A percentile compares a stretch with the other conserved stretches of the same genome.
These are phyloP conservation scores for Sebastes vulpes DNA, from an alignment of 2,797 vertebrate genomes.

Conservation along the genomic window DNA sequence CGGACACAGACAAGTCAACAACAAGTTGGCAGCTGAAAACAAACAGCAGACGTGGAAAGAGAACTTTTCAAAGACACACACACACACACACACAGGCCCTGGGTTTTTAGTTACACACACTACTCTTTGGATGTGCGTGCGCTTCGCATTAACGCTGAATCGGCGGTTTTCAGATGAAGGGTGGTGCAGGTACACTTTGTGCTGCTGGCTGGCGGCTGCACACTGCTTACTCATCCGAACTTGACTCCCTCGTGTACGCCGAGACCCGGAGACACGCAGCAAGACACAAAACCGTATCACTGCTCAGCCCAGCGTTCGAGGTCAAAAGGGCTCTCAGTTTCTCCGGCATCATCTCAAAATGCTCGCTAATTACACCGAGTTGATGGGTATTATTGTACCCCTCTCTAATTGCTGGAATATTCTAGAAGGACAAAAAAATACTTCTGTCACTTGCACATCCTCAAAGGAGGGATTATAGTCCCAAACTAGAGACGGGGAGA, in stretches of 20 bases:
- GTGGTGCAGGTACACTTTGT: slow-evolving; percentile 51
- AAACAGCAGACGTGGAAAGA: slow-evolving; percentile 52
- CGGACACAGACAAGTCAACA: slow-evolving; percentile 71
- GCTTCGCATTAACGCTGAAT: slow-evolving; percentile 38
- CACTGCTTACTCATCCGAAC: slow-evolving; percentile 76
- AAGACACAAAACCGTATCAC: slow-evolving; percentile 34
- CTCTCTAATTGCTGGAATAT: slow-evolving; percentile 78
- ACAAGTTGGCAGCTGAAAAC: slow-evolving; percentile 68
- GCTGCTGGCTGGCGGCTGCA: slow-evolving; percentile 9
- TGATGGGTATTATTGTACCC: slow-evolving; percentile 72
- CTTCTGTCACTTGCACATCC: slow-evolving; percentile 67
- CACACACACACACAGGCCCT: background rate
- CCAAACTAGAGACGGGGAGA: slow-evolving; percentile 48
- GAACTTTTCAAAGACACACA: slow-evolving; percentile 73
- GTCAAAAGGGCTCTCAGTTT: slow-evolving; percentile 72
- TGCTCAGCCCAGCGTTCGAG: slow-evolving; percentile 40
- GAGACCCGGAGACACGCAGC: slow-evolving; percentile 33
- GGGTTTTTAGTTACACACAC: slow-evolving; percentile 18
- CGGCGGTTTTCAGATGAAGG: slow-evolving; percentile 12
- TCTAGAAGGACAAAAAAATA: slow-evolving; percentile 65
- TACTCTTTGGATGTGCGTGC: background rate
- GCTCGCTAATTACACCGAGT: slow-evolving; percentile 75
- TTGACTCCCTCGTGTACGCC: slow-evolving; percentile 48
- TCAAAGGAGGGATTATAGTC: slow-evolving; percentile 80
- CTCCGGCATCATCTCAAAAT: slow-evolving; percentile 57